Base-by-base conservation (phyloP, 2,797 vertebrate species). In the Enteromius radiatus region DNA sequence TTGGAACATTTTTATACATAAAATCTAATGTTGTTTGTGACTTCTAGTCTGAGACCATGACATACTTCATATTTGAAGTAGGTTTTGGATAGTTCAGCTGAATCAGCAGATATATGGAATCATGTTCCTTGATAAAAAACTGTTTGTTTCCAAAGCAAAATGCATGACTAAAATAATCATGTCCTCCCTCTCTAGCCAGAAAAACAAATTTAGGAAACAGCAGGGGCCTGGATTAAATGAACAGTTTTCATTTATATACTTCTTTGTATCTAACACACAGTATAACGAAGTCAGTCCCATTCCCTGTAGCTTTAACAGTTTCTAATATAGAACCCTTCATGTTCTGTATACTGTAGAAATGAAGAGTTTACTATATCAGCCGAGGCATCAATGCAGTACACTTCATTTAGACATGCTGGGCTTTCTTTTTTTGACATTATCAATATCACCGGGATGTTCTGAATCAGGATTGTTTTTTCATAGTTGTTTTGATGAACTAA, bases 401-500 rank as follows among this genome's bases (percentile, higher is more conserved):
- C n/a, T 26, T 23, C 1, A 23, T 78, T 65, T 21, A 67, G 45
- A 11, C 17, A 9, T 17, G n/a, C 54, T 43, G 8, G 5, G 23
- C n/a, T 41, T 75, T 75, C 11, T 36, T 78, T 23, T 31, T 78
- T 68, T 79, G 23, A 63, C n/a, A 63, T 63, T 33, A 52, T 33
- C 67, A 63, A 3, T 31, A 21, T 14, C 67, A 56, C 80, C 45
- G 76, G 64, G 65, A 78, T 67, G 84, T 84, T 21, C 85, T 86
- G 63, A 81, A 84, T 87, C 87, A 87, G 73, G 78, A 26, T 43
- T 85, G 82, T 87, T 70, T 74, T 88, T 36, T 88, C 43, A 52
- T 68, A 28, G 54, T 56, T 63, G n/a, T 73, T 79, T 88, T 83
- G 85, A 86, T 90, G 80, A 80, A 89, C 85, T 89, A 88, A 90